Conservation (phyloP, 2,113 vertebrate genomes). For the Casuarius casuarius region DNA sequence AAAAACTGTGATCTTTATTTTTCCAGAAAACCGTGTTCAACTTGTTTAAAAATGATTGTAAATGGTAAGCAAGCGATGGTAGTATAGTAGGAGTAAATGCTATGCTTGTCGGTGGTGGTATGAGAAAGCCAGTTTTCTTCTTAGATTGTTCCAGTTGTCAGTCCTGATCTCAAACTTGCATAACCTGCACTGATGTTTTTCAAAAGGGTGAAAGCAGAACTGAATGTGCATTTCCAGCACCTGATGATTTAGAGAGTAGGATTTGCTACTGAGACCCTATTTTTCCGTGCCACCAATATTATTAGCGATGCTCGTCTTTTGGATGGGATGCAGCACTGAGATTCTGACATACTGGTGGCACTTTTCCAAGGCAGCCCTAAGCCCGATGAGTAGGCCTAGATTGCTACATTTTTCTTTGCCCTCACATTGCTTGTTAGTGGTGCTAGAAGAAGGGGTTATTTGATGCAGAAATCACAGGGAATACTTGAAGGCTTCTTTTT, state of each 20-base stretch:
- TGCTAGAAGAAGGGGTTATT: not conserved
- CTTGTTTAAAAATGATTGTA: conserved; percentile 97
- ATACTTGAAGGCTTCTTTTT: not conserved
- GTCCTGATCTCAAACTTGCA: not conserved
- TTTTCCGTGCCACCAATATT: not conserved
- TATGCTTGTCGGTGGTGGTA: not conserved
- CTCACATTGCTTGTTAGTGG: not conserved
- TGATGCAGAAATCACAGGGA: not conserved
- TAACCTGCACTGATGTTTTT: not conserved
- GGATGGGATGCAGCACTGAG: not conserved
- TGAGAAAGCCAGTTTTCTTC: not conserved
- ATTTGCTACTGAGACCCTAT: not conserved
- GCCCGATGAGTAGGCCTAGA: not conserved
- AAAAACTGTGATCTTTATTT: conserved; percentile 92
- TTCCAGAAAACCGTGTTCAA: conserved; percentile 93
- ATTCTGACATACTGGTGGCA: not conserved
- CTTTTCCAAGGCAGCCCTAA: not conserved
- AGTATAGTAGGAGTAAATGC: not conserved
- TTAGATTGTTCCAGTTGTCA: not conserved
- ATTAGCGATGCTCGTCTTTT: not conserved
- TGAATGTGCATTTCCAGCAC: not conserved
- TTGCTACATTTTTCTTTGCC: not conserved
- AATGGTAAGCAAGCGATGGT: conserved; percentile 82
- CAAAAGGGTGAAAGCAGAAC: not conserved
- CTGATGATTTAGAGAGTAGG: not conserved